A percentile compares a stretch with the other conserved stretches of the same genome.
These are phyloP conservation scores for Hyaena hyaena DNA, from an alignment of 2,113 vertebrate species.

Conservation along the genomic window DNA sequence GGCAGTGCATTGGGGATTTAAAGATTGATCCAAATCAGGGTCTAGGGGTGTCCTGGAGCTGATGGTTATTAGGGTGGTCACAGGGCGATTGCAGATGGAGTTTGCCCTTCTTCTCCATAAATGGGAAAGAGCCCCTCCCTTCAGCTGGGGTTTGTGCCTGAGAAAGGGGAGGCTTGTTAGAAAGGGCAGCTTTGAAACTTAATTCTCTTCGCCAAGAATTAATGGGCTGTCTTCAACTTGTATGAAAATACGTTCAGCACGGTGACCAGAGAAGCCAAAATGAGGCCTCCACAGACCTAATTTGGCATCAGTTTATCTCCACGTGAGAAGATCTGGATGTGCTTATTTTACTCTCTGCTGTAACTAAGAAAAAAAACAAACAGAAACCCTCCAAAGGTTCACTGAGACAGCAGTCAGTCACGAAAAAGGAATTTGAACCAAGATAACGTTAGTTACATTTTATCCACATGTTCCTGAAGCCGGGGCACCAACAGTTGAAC, in stretches of 20 bases:
- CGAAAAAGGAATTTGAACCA: slow-evolving; percentile 64
- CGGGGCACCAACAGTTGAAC: not conserved
- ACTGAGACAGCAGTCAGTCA: slow-evolving; percentile 4
- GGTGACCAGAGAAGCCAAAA: slow-evolving; percentile 42
- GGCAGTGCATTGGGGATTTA: not conserved
- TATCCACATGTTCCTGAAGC: slow-evolving; percentile 11
- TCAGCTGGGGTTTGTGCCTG: not conserved
- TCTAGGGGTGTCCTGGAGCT: not conserved
- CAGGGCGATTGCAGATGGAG: rapidly evolving
- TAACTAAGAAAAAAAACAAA: slow-evolving; percentile 61
- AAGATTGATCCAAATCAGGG: not conserved
- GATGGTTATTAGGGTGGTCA: rapidly evolving
- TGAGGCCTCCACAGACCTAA: slow-evolving; percentile 27
- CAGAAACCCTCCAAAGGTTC: not conserved
- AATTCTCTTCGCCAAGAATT: slow-evolving; percentile 56
- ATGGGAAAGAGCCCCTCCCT: not conserved
- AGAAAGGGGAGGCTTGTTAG: not conserved
- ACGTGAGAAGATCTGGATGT: not conserved
- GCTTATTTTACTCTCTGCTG: slow-evolving; percentile 9
- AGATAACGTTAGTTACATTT: slow-evolving; percentile 59
- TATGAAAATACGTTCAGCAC: slow-evolving; percentile 5
- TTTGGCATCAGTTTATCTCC: not conserved
- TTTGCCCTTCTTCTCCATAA: not conserved
- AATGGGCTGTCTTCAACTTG: slow-evolving; percentile 41
- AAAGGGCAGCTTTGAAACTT: not conserved